Base-by-base conservation (phyloP, 2,797 vertebrate species). In the Craterocephalus amniculus region DNA sequence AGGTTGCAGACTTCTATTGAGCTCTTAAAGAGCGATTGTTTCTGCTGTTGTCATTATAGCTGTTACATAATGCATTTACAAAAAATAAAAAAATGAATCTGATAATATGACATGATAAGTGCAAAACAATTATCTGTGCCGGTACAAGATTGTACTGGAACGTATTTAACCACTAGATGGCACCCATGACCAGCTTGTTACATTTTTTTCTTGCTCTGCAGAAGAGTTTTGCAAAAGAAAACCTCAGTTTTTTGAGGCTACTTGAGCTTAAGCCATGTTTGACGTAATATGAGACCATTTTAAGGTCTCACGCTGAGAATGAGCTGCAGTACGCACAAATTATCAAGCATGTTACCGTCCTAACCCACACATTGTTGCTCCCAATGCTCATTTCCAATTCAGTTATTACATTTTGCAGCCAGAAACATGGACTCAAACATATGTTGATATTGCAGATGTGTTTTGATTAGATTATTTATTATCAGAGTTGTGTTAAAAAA, bases 91-190 rank as follows among this genome's bases (percentile, higher is more conserved):
- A n/a, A n/a, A n/a, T n/a, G 10, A 24, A 0, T 59, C 1, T 49
- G 16, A 4, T 63, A 7, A 40, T n/a, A 13, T 55, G 20, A 55
- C 7, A 10, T 66, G 43, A 54, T 18, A 31, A 60, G 14, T 64
- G 71, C 72, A 72, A 52, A 49, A 31, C 13, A 60, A 31, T 34
- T 10, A 27, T 10, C 1, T 20, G 9, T 57, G 31, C 12, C 62
- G 43, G 20, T 52, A 24, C 5, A 29, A 66, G 22, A 24, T 10
- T 67, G 54, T 56, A 58, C 22, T 18, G 34, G 49, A 10, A 32
- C 5, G 31, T 1, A 0, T 74, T 2, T 78, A 48, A 59, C 83
- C 84, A 86, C 85, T 88, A 88, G 85, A 70, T 83, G 83, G 85
- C 66, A 12, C 22, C 67, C 62, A 18, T 59, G 74, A 45, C 59